Evolutionary conservation across 2,888 invertebrate genomes (phyloP).

Genomic region (Chrysolina haemoptera): DNA sequence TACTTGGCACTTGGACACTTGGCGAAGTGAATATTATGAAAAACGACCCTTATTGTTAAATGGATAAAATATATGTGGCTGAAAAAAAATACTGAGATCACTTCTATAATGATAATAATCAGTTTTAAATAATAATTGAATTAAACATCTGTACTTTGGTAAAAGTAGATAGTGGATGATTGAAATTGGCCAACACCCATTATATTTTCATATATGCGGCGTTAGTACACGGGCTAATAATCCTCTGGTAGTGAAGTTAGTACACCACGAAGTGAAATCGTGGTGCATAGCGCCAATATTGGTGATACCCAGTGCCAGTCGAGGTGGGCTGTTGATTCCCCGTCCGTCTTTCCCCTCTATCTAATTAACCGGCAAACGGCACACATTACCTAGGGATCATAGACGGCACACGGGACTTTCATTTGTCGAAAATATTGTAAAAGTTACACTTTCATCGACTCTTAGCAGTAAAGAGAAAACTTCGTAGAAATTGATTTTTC

Average conservation of each 20-base stretch:
- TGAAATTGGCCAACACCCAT: not conserved
- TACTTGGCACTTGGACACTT: too few species aligned
- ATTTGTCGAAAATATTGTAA: not conserved
- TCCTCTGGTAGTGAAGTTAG: slow-evolving; percentile 36
- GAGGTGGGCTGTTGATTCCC: slow-evolving; percentile 47
- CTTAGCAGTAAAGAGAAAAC: too few species aligned
- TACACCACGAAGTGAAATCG: slow-evolving; percentile 56
- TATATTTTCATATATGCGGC: slow-evolving; percentile 28
- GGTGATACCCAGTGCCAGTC: slow-evolving; percentile 69
- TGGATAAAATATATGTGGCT: too few species aligned
- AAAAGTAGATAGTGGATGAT: too few species aligned
- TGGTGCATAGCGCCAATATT: slow-evolving; percentile 68
- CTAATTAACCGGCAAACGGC: slow-evolving; percentile 69
- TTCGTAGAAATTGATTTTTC: too few species aligned
- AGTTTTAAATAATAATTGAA: too few species aligned
- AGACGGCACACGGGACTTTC: slow-evolving; percentile 26
- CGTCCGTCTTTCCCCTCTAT: slow-evolving; percentile 55
- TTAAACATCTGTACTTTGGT: too few species aligned
- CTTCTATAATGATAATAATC: too few species aligned
- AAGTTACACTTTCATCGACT: not conserved
- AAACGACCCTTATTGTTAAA: too few species aligned
- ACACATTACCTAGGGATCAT: slow-evolving; percentile 65
- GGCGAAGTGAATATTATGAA: too few species aligned
- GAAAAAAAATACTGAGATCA: too few species aligned
- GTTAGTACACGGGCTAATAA: slow-evolving; percentile 19